Conservation (phyloP, 2,888 invertebrate species). For the Hybos culiciformis region DNA sequence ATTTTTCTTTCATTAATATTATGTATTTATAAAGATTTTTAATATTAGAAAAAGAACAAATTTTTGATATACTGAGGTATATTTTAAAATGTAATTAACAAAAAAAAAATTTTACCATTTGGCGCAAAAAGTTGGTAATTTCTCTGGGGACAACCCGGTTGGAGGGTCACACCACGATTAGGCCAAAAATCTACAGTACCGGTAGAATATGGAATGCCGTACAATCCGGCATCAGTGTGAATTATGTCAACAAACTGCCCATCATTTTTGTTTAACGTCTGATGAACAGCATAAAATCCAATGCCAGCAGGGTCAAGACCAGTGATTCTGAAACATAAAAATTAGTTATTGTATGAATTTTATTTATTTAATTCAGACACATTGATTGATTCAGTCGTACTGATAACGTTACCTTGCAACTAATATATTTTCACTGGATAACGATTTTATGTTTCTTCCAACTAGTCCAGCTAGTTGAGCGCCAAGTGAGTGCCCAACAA, state of each 20-base stretch:
- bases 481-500: slow-evolving; percentile 34
- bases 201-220: slow-evolving; percentile 43
- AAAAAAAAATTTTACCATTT: too few relatives aligned
- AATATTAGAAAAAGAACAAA: too few relatives aligned
- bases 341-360: too few relatives aligned
- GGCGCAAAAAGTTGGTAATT: slow-evolving; percentile 31
- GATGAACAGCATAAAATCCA: slow-evolving; percentile 38
- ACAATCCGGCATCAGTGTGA: slow-evolving; percentile 51
- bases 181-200: slow-evolving; percentile 51
- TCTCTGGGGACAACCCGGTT: slow-evolving; percentile 43
- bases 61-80: too few relatives aligned
- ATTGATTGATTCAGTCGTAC: too few relatives aligned
- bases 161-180: slow-evolving; percentile 43
- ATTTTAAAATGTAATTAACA: slow-evolving; percentile 2
- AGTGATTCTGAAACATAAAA: slow-evolving; percentile 35
- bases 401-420: slow-evolving; percentile 20
- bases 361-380: too few relatives aligned
- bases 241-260: slow-evolving; percentile 52
- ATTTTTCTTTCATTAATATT: not conserved
- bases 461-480: slow-evolving; percentile 32
- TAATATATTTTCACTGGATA: slow-evolving; percentile 17
- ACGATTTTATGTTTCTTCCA: slow-evolving; percentile 24
- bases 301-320: slow-evolving; percentile 50
- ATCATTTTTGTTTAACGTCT: slow-evolving; percentile 37
- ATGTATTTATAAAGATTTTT: too few relatives aligned